These are phyloP conservation scores for Oenanthe melanoleuca DNA, from an alignment of 2,113 vertebrate genomes.

Conservation along the genomic window DNA sequence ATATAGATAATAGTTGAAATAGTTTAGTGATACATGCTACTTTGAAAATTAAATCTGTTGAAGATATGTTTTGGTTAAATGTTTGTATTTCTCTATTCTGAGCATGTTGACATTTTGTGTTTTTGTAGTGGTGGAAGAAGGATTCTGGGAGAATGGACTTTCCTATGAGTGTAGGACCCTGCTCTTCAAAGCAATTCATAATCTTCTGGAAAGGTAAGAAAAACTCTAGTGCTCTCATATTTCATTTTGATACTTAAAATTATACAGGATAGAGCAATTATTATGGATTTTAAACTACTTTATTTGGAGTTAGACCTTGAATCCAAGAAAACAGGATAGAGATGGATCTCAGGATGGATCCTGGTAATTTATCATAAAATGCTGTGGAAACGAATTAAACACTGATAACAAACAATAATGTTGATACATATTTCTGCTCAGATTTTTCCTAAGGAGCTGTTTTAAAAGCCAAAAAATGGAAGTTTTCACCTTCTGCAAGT, in stretches of 20 bases:
- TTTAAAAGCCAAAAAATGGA: not conserved
- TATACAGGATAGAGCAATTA: not conserved
- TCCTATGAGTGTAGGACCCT: constrained; percentile 97
- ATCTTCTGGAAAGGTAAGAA: constrained; percentile 95
- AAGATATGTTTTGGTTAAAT: not conserved
- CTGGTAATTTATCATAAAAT: not conserved
- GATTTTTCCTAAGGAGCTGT: not conserved
- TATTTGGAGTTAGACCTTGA: not conserved
- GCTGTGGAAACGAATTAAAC: not conserved
- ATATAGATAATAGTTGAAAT: not conserved
- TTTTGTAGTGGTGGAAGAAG: constrained; percentile 93
- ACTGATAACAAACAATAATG: not conserved
- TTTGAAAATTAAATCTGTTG: not conserved
- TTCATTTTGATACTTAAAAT: not conserved
- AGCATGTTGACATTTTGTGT: not conserved
- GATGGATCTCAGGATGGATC: not conserved
- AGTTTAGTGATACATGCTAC: not conserved
- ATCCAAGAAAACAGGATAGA: not conserved
- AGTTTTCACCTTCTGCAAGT: not conserved
- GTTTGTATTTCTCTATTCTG: not conserved
- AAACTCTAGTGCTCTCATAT: not conserved
- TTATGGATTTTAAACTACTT: not conserved
- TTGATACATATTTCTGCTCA: not conserved
- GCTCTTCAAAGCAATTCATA: constrained; percentile 99
- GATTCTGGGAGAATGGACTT: constrained; percentile 96